phyloP scores from a whole-genome alignment of 2,113 vertebrate genomes.

The Lophura nycthemera region DNA sequence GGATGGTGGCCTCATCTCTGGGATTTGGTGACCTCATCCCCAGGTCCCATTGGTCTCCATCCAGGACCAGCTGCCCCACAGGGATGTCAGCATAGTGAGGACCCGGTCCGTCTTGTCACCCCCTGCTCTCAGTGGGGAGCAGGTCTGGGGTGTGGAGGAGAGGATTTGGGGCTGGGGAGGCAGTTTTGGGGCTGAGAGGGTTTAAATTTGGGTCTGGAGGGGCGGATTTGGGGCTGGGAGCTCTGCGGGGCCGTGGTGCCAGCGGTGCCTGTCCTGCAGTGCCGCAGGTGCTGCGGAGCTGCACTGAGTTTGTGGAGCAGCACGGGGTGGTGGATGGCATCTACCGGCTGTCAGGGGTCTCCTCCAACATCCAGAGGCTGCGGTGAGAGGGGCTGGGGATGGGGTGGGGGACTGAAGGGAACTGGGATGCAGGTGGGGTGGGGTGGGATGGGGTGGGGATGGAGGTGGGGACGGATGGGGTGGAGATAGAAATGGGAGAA shows the following conservation, averaged over 20 bases:
- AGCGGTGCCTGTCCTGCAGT: slow-evolving; percentile 70
- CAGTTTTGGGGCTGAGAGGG: background rate
- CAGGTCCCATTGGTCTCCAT: background rate
- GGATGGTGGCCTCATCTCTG: too few species aligned
- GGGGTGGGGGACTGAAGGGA: background rate
- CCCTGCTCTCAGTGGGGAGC: background rate
- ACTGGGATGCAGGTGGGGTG: background rate
- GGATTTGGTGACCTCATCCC: background rate
- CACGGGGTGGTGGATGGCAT: slow-evolving; percentile 93
- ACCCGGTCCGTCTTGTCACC: background rate
- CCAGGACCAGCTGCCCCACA: background rate
- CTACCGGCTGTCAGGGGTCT: slow-evolving; percentile 91
- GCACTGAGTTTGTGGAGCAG: slow-evolving; percentile 91
- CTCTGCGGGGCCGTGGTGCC: background rate
- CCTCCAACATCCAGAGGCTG: slow-evolving; percentile 93
- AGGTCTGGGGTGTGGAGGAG: too few species aligned
- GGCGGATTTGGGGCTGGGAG: background rate
- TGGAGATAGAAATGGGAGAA: too few species aligned
- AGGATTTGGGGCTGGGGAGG: background rate
- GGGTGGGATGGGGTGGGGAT: background rate
- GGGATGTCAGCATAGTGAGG: background rate
- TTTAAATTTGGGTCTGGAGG: too few species aligned
- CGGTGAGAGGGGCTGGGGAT: slow-evolving; percentile 72
- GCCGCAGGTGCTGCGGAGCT: slow-evolving; percentile 87
- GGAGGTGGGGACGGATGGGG: background rate